These are phyloP conservation scores for Phalanger gymnotis DNA, from an alignment of 2,797 vertebrate species.

Conservation along the genomic window DNA sequence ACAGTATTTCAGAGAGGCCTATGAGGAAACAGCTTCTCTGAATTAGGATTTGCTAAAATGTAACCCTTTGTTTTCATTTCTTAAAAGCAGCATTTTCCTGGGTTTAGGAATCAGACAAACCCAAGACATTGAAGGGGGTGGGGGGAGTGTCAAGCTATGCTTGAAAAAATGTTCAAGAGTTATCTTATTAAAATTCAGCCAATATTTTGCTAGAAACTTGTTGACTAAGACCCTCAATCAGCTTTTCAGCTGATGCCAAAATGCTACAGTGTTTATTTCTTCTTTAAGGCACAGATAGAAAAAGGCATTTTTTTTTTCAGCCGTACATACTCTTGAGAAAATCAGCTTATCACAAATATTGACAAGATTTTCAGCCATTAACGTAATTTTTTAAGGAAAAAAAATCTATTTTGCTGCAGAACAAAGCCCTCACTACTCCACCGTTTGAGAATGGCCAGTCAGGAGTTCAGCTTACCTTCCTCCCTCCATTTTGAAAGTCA, in stretches of 20 bases:
- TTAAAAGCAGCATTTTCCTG: constrained; percentile 76
- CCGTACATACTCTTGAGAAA: neutral
- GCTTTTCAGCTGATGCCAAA: constrained; percentile 74
- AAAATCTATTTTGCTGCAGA: constrained; percentile 24
- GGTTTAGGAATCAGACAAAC: constrained; percentile 77
- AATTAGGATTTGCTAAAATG: constrained; percentile 71
- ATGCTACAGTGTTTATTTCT: constrained; percentile 73
- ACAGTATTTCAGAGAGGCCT: constrained; percentile 67
- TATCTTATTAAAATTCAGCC: constrained; percentile 77
- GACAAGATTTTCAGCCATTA: constrained; percentile 63
- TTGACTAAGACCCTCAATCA: constrained; percentile 75
- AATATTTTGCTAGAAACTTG: constrained; percentile 77
- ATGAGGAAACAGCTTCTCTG: constrained; percentile 72
- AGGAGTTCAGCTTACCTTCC: constrained; percentile 15
- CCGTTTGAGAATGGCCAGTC: constrained; percentile 49
- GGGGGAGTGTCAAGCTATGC: constrained; percentile 68
- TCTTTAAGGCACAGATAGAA: constrained; percentile 66
- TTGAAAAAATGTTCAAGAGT: constrained; percentile 77
- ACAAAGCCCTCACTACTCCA: constrained; percentile 45
- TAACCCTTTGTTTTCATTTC: constrained; percentile 72
- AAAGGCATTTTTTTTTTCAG: constrained; percentile 65
- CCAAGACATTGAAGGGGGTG: constrained; percentile 35
- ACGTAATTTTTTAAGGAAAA: constrained; percentile 54
- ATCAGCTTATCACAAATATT: constrained; percentile 54
- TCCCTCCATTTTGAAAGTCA: constrained; percentile 27